phyloP scores from a whole-genome alignment of 2,888 invertebrate genomes.

The Calameuta idolon region DNA sequence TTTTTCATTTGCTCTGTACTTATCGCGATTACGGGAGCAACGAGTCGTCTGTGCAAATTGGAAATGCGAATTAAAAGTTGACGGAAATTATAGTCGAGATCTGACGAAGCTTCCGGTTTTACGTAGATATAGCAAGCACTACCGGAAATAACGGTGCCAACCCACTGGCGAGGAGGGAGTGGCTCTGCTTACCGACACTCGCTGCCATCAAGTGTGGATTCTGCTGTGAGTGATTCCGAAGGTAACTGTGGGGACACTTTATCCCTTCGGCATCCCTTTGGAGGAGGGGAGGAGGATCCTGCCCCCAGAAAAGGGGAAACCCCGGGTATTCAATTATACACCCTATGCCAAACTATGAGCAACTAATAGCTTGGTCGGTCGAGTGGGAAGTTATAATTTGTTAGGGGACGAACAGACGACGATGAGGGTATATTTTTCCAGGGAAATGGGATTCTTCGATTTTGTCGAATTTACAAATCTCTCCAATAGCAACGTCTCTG shows the following conservation, averaged over 20 bases:
- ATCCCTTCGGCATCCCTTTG: too few relatives aligned
- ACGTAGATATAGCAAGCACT: too few relatives aligned
- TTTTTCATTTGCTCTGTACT: too few relatives aligned
- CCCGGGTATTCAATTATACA: conserved; percentile 26
- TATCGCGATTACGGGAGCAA: too few relatives aligned
- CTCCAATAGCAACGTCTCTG: too few relatives aligned
- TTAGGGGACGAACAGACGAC: not conserved
- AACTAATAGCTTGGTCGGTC: conserved; percentile 26
- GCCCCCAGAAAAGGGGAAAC: too few relatives aligned
- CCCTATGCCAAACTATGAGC: conserved; percentile 28
- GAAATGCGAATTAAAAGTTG: conserved; percentile 36
- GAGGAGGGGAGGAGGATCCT: too few relatives aligned
- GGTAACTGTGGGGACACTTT: not conserved
- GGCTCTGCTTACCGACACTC: not conserved
- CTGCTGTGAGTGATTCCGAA: not conserved
- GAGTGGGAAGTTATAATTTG: conserved; percentile 29
- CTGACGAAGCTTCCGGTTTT: not conserved
- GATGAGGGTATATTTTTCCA: too few relatives aligned
- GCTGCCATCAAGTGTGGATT: not conserved
- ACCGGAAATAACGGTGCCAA: conserved; percentile 11
- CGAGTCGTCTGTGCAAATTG: not conserved
- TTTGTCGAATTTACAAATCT: too few relatives aligned
- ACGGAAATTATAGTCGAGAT: conserved; percentile 41
- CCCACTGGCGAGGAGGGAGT: not conserved
- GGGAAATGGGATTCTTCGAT: too few relatives aligned